Percentiles rank a stretch among this genome's conserved stretches.
phyloP scores from a whole-genome alignment of 2,888 invertebrate species.

The Rhabditoides inermis region DNA sequence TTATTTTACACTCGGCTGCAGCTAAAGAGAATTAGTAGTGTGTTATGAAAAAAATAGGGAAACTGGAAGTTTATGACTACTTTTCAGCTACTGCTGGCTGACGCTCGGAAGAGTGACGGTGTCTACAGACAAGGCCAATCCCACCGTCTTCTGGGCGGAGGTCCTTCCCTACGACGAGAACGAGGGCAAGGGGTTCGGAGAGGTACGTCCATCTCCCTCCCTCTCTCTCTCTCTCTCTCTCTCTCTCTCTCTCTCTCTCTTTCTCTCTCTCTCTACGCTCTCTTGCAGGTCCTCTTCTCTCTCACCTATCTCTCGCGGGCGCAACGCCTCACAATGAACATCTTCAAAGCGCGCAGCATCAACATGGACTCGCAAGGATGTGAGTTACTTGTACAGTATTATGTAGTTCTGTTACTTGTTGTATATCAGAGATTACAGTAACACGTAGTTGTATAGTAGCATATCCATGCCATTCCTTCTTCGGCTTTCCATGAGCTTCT shows the following conservation, averaged over 20 bases:
- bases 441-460: no score
- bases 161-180: conserved; percentile 52
- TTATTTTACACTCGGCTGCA: no score
- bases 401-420: no score
- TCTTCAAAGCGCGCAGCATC: conserved; percentile 60
- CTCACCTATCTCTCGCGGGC: conserved; percentile 60
- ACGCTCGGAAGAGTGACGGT: conserved; percentile 35
- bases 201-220: not conserved
- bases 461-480: no score
- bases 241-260: not conserved
- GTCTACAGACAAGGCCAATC: conserved; percentile 29
- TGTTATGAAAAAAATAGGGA: no score
- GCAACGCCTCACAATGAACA: conserved; percentile 61
- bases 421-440: no score
- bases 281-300: conserved; percentile 58
- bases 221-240: not conserved
- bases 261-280: not conserved
- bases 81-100: conserved; percentile 50
- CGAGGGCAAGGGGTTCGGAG: conserved; percentile 11
- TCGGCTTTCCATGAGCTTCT: no score
- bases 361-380: no score
- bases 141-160: conserved; percentile 52
- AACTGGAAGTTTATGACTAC: no score
- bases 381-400: no score
- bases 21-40: no score